A percentile compares a stretch with the other conserved stretches of the same genome.
These are phyloP conservation scores for Drosophila nannoptera DNA, from an alignment of 1,140 invertebrate species.

Conservation along the genomic window DNA sequence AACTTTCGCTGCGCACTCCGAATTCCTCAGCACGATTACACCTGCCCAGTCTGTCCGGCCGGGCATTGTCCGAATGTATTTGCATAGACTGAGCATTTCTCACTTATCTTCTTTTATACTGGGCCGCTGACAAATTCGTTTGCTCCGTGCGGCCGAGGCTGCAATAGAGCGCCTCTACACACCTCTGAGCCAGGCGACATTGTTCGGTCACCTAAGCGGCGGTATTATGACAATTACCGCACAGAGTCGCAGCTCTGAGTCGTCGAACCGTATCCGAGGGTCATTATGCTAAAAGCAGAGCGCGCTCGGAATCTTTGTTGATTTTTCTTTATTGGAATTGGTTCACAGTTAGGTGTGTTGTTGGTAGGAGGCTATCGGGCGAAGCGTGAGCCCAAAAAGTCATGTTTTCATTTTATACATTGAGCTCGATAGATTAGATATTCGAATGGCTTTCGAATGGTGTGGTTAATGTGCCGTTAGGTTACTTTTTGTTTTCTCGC, in stretches of 20 bases:
- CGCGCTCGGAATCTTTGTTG: slow-evolving; percentile 41
- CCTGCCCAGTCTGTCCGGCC: neutral
- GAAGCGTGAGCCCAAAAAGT: slow-evolving; percentile 48
- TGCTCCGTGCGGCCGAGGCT: slow-evolving; percentile 44
- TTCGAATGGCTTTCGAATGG: slow-evolving; percentile 59
- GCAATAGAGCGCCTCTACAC: slow-evolving; percentile 17
- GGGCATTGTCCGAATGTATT: slow-evolving; percentile 9
- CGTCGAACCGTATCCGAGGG: slow-evolving; percentile 18
- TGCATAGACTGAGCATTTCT: slow-evolving; percentile 37
- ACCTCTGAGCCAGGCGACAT: slow-evolving; percentile 16
- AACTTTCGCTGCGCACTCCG: slow-evolving; percentile 41
- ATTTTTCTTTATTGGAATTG: slow-evolving; percentile 55
- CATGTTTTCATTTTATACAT: slow-evolving; percentile 53
- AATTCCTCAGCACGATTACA: neutral
- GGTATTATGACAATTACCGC: slow-evolving; percentile 41
- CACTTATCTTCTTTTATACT: slow-evolving; percentile 14
- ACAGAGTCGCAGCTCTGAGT: slow-evolving; percentile 14
- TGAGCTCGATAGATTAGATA: slow-evolving; percentile 57
- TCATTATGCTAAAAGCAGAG: slow-evolving; percentile 56
- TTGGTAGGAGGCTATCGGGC: slow-evolving; percentile 41
- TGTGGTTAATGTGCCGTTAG: slow-evolving; percentile 59
- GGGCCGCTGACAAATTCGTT: slow-evolving; percentile 56
- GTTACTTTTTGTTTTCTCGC: neutral
- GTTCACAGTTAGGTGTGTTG: slow-evolving; percentile 63
- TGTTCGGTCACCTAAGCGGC: slow-evolving; percentile 37